phyloP scores from a whole-genome alignment of 2,113 vertebrate species.

The Rhagologus leucostigma region DNA sequence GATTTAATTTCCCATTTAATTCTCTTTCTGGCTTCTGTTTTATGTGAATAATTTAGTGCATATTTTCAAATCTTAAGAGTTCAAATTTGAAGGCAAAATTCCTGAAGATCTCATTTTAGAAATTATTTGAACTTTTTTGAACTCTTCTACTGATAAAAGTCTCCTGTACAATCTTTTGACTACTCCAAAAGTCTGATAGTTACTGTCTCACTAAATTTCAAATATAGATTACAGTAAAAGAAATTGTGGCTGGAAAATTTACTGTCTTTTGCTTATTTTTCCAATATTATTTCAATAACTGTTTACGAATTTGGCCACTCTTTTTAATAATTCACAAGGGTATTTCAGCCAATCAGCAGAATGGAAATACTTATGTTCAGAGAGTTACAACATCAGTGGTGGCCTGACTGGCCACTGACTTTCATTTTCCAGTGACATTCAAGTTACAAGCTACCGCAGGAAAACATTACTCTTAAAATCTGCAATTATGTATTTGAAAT shows the following conservation, averaged over 20 bases:
- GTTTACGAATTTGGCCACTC: not conserved
- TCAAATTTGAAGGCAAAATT: slow-evolving; percentile 2
- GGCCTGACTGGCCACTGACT: not conserved
- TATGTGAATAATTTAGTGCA: not conserved
- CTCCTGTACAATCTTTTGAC: not conserved
- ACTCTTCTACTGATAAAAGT: not conserved
- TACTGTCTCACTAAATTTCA: not conserved
- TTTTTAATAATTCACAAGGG: not conserved
- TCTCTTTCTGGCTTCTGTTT: not conserved
- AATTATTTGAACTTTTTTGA: not conserved
- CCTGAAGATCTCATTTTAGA: not conserved
- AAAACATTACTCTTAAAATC: not conserved
- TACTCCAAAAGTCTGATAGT: not conserved
- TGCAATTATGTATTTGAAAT: not conserved
- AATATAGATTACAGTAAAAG: not conserved
- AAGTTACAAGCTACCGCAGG: not conserved
- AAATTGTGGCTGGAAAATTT: not conserved
- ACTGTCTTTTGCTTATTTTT: not conserved
- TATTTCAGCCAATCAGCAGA: not conserved
- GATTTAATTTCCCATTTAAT: slow-evolving; percentile 26
- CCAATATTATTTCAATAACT: not conserved
- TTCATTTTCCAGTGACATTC: not conserved
- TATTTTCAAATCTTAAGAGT: not conserved
- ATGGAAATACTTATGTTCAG: not conserved
- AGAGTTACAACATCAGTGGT: not conserved